phyloP scores from a whole-genome alignment of 1,140 invertebrate species.

The Geopemphigus sp. region DNA sequence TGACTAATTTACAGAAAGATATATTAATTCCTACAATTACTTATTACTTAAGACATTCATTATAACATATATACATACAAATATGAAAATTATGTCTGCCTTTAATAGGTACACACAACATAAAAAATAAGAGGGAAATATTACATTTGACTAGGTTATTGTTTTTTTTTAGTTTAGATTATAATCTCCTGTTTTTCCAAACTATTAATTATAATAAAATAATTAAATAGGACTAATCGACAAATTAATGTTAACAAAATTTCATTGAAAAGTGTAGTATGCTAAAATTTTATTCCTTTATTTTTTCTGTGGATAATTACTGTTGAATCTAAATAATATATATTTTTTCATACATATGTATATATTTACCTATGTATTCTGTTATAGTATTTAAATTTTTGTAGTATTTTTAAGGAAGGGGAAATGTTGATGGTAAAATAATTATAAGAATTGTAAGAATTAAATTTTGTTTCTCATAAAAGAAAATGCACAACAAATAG shows the following conservation, averaged over 20 bases:
- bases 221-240: constrained; percentile 9
- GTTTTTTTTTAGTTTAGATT: background rate
- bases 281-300: background rate
- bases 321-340: too few species aligned
- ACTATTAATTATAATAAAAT: constrained; percentile 6
- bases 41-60: too few species aligned
- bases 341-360: too few species aligned
- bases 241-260: background rate
- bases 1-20: background rate
- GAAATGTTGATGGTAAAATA: too few species aligned
- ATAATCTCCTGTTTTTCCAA: constrained; percentile 15
- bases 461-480: too few species aligned
- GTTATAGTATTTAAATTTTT: too few species aligned
- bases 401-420: too few species aligned
- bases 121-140: background rate
- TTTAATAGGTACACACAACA: background rate
- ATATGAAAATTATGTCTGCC: too few species aligned
- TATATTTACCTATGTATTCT: too few species aligned
- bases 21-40: background rate
- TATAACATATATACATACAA: too few species aligned
- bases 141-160: constrained; percentile 4
- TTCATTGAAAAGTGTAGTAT: background rate
- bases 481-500: too few species aligned
- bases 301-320: background rate
- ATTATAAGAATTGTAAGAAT: too few species aligned